Evolutionary conservation across 2,797 vertebrate genomes (phyloP).

Genomic region (Psittacula echo): DNA sequence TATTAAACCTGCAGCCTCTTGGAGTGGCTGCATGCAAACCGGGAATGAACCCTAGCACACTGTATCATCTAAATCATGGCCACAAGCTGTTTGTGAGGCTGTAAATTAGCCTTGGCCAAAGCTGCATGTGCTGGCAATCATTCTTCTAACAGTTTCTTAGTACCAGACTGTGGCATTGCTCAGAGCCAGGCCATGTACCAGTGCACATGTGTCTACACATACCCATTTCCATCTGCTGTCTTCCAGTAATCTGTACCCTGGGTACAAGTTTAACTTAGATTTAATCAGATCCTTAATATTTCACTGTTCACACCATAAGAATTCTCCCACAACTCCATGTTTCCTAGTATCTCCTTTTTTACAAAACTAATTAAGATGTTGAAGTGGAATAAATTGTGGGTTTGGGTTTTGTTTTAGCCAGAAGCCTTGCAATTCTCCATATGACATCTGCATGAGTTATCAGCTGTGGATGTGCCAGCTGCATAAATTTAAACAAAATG

Average conservation of each 20-base stretch:
- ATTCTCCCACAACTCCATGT: background rate
- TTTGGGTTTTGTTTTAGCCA: background rate
- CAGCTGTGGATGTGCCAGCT: slow-evolving; percentile 52
- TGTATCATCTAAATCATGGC: background rate
- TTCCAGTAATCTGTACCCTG: background rate
- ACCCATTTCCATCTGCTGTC: background rate
- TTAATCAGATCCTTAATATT: background rate
- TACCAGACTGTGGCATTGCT: background rate
- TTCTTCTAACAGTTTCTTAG: background rate
- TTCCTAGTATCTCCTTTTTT: slow-evolving; percentile 10
- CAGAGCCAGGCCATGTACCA: background rate
- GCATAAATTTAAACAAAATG: slow-evolving; percentile 33
- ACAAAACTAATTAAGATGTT: slow-evolving; percentile 50
- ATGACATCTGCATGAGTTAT: slow-evolving; percentile 35
- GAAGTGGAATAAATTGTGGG: slow-evolving; percentile 18
- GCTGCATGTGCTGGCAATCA: background rate
- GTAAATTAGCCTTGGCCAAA: background rate
- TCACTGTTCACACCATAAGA: background rate
- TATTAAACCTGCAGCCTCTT: background rate
- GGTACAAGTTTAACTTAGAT: background rate
- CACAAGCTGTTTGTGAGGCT: background rate
- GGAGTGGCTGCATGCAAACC: background rate
- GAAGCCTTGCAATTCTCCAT: slow-evolving; percentile 20
- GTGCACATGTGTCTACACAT: background rate
- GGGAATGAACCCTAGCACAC: background rate